Conservation (phyloP, 2,113 vertebrate genomes). For the Poeciliopsis prolifica region DNA sequence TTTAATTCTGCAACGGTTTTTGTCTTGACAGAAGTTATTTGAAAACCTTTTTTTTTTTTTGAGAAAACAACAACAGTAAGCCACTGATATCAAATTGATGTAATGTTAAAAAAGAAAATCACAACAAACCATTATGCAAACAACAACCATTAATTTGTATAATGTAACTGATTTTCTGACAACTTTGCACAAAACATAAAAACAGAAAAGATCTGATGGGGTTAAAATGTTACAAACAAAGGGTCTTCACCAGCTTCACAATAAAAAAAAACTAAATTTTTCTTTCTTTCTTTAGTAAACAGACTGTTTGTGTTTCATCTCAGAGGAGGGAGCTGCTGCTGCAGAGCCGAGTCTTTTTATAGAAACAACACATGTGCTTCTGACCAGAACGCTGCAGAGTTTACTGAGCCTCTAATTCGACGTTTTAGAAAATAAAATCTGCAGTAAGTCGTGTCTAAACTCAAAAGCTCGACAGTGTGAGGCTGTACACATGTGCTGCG, state of each 20-base stretch:
- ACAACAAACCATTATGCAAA: too few relatives aligned
- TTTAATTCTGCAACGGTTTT: too few relatives aligned
- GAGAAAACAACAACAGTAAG: too few relatives aligned
- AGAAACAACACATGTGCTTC: constrained; percentile 58
- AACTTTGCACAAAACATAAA: too few relatives aligned
- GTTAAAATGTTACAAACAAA: background rate
- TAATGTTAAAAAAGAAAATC: too few relatives aligned
- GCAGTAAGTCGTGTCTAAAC: constrained; percentile 42
- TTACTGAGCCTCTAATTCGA: constrained; percentile 7
- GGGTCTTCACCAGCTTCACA: background rate
- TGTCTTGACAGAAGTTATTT: too few relatives aligned
- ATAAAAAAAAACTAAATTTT: rapidly evolving
- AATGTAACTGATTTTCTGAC: too few relatives aligned
- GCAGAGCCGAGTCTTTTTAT: constrained; percentile 66
- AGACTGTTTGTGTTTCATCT: background rate
- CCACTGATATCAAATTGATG: too few relatives aligned
- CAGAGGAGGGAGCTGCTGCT: constrained; percentile 11
- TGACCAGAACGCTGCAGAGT: constrained; percentile 28
- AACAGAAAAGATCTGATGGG: too few relatives aligned
- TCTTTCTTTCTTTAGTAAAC: background rate
- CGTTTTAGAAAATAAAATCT: constrained; percentile 1
- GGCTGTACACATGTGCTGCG: constrained; percentile 40
- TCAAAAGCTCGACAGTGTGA: background rate
- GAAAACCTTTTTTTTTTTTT: too few relatives aligned
- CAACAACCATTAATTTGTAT: too few relatives aligned